Evolutionary conservation across 1,140 invertebrate species (phyloP).

Genomic region (Drosophila neocordata): DNA sequence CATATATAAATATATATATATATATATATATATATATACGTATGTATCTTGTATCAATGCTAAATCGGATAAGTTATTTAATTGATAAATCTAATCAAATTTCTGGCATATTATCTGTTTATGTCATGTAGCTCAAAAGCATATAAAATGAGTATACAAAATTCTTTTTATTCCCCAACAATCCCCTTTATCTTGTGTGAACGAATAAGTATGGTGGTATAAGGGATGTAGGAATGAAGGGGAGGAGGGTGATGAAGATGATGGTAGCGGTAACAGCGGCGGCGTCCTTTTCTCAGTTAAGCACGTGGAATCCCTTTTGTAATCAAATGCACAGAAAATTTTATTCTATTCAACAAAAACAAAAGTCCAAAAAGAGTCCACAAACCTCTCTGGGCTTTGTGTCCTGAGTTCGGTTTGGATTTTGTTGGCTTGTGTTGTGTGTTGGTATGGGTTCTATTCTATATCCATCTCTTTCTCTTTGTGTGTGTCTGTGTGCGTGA

Average conservation of each 20-base stretch:
- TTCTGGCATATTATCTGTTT: conserved; percentile 7
- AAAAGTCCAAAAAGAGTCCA: conserved; percentile 49
- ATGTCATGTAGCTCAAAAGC: conserved; percentile 7
- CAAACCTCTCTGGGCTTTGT: conserved; percentile 78
- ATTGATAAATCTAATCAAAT: conserved; percentile 10
- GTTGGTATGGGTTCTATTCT: conserved; percentile 31
- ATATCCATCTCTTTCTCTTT: conserved; percentile 9
- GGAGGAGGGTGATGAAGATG: too few relatives aligned
- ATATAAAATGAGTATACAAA: conserved; percentile 8
- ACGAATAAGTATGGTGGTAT: conserved; percentile 32
- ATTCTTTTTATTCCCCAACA: conserved; percentile 6
- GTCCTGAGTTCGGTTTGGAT: conserved; percentile 30
- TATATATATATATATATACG: background rate
- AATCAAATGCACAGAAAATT: conserved; percentile 79
- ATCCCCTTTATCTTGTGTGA: background rate
- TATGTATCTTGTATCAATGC: background rate
- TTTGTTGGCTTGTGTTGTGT: conserved; percentile 12
- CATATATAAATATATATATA: background rate
- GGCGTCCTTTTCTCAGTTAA: conserved; percentile 45
- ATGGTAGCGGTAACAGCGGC: background rate
- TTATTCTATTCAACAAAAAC: conserved; percentile 54
- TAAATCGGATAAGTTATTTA: conserved; percentile 3
- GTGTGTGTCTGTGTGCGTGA: conserved; percentile 40
- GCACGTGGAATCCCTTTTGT: conserved; percentile 76
- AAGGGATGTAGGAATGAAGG: too few relatives aligned